These are phyloP conservation scores for Pantelozetes paolii DNA, from an alignment of 2,888 invertebrate genomes.

Conservation along the genomic window DNA sequence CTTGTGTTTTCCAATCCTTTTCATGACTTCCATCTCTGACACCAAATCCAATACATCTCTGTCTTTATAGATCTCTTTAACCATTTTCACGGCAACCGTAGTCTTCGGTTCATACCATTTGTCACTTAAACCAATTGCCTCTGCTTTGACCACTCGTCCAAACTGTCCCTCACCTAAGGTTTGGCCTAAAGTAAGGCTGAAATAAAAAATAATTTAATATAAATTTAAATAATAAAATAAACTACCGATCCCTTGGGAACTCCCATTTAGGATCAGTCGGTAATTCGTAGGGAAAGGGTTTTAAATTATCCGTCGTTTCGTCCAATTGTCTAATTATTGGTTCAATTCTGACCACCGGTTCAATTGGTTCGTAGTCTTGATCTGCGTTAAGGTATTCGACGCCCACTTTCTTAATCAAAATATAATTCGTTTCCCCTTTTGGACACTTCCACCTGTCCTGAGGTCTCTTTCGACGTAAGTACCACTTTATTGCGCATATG, in stretches of 20 bases:
- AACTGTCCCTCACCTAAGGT: constrained; percentile 95
- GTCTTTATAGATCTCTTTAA: constrained; percentile 97
- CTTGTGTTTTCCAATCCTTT: constrained; percentile 86
- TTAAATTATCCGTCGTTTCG: constrained; percentile 49
- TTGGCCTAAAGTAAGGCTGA: constrained; percentile 66
- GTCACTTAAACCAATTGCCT: constrained; percentile 69
- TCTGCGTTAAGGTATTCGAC: no score
- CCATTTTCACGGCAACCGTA: constrained; percentile 95
- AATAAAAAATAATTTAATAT: constrained; percentile 34
- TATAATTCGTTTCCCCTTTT: no score
- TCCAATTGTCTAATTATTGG: constrained; percentile 60
- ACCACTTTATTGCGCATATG: no score
- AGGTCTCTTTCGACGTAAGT: no score
- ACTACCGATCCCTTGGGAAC: constrained; percentile 67
- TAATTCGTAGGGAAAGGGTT: constrained; percentile 67
- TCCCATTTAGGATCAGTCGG: constrained; percentile 95
- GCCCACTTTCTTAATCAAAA: no score
- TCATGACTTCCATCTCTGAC: constrained; percentile 99
- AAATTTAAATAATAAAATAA: neutral
- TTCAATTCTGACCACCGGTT: no score
- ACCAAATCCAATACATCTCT: constrained; percentile 94
- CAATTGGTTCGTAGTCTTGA: no score
- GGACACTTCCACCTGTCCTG: no score
- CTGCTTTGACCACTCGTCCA: constrained; percentile 88
- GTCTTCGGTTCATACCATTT: constrained; percentile 57